phyloP scores from a whole-genome alignment of 2,888 invertebrate species.

The Rapana venosa region DNA sequence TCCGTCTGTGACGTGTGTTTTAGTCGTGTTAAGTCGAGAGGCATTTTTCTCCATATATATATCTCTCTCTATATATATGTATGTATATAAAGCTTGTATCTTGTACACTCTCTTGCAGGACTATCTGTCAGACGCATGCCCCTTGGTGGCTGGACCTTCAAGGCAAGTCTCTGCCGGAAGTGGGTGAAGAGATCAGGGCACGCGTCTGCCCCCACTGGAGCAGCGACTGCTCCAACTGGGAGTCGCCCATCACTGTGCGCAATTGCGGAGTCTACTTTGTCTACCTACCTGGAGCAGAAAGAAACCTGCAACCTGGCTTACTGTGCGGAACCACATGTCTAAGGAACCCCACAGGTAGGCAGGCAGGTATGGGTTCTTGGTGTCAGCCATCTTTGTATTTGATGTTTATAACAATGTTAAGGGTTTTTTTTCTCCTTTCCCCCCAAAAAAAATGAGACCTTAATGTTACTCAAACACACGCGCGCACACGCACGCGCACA shows the following conservation, averaged over 20 bases:
- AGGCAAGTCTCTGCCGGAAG: background rate
- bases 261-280: constrained; percentile 2
- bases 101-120: background rate
- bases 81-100: too few species aligned
- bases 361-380: too few species aligned
- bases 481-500: too few species aligned
- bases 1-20: too few species aligned
- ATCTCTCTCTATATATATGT: too few species aligned
- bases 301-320: background rate
- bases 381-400: too few species aligned
- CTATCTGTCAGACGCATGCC: background rate
- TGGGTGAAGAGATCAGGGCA: background rate
- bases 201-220: background rate
- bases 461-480: too few species aligned
- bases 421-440: too few species aligned
- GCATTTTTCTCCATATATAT: too few species aligned
- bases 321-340: background rate
- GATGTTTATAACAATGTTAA: too few species aligned
- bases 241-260: background rate
- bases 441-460: too few species aligned
- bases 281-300: background rate
- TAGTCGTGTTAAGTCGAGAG: too few species aligned
- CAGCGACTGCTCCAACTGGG: background rate
- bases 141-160: constrained; percentile 5
- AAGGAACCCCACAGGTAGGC: background rate